Evolutionary conservation across 2,797 vertebrate genomes (phyloP), one percentile per base, ranked within the genome.

Genomic region (Micromesistius poutassou): DNA sequence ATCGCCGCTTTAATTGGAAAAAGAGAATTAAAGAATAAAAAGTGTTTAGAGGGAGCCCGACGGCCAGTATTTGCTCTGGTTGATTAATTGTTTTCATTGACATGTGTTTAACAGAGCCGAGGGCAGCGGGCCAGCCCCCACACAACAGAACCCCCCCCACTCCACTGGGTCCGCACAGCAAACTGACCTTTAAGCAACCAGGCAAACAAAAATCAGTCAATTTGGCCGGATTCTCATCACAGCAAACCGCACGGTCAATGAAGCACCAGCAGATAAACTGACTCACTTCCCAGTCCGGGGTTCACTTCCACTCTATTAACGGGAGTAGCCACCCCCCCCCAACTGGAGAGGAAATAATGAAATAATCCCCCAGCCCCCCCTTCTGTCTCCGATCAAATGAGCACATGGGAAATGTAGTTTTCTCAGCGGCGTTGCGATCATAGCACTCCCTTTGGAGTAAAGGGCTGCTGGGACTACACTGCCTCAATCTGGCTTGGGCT

Each of bases 171-270:
- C 78, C 2, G 83, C 28, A 81, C 78, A 84, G 88, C 85, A 88
- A 86, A 86, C 80, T 91, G 90, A 92, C 88, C 91, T 92, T 92
- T 91, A 81, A 82, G 84, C 91, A 91, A 92, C 91, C 89, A 86
- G 87, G 85, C 87, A 92, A 91, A 92, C 88, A 90, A 85, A 40
- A 90, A 81, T 78, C 83, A 88, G 84, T 88, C 79, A 83, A 79
- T 84, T 84, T 81, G 77, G 84, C 36, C 55, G 73, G 30, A 55
- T 33, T 71, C 84, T 76, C 84, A 80, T 77, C 31, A 80, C 71
- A 81, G n/a, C 38, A 3, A 3, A 40, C 38, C 38, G 6, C 7
- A 13, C 77, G 42, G 85, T 87, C 85, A 82, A 82, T 85, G 82
- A 88, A 85, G 78, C 66, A 38, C 80, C n/a, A 79, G 31, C 85